A percentile compares a stretch with the other conserved stretches of the same genome.
Conservation (phyloP, 2,113 vertebrate genomes). For the Trachemys scripta region DNA sequence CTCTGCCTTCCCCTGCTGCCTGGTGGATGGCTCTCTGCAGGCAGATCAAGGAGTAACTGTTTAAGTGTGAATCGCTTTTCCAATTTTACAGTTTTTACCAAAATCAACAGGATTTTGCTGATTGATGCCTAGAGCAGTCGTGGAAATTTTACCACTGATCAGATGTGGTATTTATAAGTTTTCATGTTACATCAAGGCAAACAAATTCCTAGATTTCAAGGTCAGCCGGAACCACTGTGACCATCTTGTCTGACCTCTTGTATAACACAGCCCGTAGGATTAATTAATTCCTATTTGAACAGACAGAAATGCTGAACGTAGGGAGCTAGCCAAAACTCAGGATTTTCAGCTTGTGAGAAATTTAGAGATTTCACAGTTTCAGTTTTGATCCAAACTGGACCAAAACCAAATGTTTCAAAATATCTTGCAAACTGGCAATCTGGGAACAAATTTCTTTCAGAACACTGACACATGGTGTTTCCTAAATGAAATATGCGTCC, state of each 20-base stretch:
- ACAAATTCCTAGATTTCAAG: fast-evolving
- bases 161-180: neutral
- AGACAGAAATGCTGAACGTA: neutral
- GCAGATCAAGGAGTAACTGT: neutral
- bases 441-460: neutral
- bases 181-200: neutral
- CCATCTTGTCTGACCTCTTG: neutral
- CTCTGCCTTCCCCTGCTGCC: neutral
- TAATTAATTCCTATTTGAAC: neutral
- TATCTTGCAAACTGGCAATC: neutral
- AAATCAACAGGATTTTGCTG: neutral
- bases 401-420: neutral
- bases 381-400: neutral
- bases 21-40: fast-evolving
- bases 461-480: neutral
- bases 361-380: neutral
- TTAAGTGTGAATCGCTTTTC: neutral
- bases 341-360: neutral
- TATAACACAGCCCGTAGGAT: neutral
- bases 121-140: neutral
- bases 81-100: neutral
- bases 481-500: neutral
- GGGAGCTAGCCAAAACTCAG: neutral
- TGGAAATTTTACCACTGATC: neutral
- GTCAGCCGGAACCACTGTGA: fast-evolving